Evolutionary conservation across 2,113 vertebrate species (phyloP).

Genomic region (Nestor notabilis): DNA sequence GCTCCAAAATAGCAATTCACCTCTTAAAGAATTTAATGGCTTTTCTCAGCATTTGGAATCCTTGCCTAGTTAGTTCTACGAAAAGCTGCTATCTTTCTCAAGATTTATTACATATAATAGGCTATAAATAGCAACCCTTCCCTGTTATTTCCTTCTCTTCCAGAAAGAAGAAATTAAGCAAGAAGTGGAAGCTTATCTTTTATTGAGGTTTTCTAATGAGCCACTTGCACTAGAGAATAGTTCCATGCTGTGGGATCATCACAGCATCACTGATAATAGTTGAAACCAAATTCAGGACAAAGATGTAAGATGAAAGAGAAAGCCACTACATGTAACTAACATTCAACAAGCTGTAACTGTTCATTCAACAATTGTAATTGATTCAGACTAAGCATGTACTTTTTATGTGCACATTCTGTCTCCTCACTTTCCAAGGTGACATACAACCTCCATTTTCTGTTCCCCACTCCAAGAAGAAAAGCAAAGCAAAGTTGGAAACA

Average conservation of each 20-base stretch:
- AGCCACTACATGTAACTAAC: background rate
- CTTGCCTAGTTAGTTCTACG: constrained; percentile 20
- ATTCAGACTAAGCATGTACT: background rate
- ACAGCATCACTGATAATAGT: background rate
- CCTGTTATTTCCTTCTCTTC: background rate
- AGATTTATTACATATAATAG: constrained; percentile 1
- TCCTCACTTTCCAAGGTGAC: background rate
- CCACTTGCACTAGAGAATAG: background rate
- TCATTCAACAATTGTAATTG: background rate
- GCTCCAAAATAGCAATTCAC: constrained; percentile 12
- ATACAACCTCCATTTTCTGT: background rate
- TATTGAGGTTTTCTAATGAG: background rate
- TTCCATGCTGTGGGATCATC: background rate
- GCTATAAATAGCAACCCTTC: constrained; percentile 34
- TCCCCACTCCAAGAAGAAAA: background rate
- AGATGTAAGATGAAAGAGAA: background rate
- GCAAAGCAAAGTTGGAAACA: background rate
- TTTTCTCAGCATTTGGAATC: constrained; percentile 31
- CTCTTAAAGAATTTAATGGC: constrained; percentile 1
- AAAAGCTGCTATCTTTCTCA: constrained; percentile 47
- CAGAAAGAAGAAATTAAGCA: background rate
- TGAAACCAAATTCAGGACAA: background rate
- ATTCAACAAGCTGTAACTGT: background rate
- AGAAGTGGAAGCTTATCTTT: background rate
- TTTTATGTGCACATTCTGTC: background rate